A percentile compares a stretch with the other conserved stretches of the same genome.
Conservation (phyloP, 2,888 invertebrate species). For the Boloria selene region DNA sequence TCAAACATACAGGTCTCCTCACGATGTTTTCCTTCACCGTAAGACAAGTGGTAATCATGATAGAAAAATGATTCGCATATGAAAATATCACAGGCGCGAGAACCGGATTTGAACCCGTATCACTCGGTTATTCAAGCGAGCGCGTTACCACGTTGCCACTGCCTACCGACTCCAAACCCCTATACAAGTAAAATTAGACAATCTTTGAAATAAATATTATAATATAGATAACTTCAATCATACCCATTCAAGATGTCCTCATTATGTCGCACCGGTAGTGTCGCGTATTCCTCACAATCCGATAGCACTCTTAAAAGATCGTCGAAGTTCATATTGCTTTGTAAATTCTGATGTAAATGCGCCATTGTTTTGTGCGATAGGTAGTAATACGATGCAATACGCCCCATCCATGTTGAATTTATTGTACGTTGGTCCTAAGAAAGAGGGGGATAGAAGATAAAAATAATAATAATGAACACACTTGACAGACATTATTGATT, state of each 20-base stretch:
- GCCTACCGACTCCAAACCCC: no score
- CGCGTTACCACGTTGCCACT: no score
- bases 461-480: no score
- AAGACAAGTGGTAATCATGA: no score
- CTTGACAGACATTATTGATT: no score
- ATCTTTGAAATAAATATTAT: neutral
- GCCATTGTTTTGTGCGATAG: constrained; percentile 95
- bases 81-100: no score
- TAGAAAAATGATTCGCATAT: no score
- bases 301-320: constrained; percentile 90
- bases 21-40: no score
- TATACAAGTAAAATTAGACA: no score
- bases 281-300: constrained; percentile 93
- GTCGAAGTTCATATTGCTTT: constrained; percentile 84
- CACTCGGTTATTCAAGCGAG: no score
- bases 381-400: constrained; percentile 98
- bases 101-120: no score
- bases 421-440: constrained; percentile 82
- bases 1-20: no score
- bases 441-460: constrained; percentile 16
- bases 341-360: constrained; percentile 88
- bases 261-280: constrained; percentile 98
- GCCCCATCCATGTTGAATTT: constrained; percentile 90
- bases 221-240: constrained; percentile 42
- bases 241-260: constrained; percentile 96